A percentile compares a stretch with the other conserved stretches of the same genome.
Conservation (phyloP, 2,888 invertebrate species). For the Ornithoptera alexandrae region DNA sequence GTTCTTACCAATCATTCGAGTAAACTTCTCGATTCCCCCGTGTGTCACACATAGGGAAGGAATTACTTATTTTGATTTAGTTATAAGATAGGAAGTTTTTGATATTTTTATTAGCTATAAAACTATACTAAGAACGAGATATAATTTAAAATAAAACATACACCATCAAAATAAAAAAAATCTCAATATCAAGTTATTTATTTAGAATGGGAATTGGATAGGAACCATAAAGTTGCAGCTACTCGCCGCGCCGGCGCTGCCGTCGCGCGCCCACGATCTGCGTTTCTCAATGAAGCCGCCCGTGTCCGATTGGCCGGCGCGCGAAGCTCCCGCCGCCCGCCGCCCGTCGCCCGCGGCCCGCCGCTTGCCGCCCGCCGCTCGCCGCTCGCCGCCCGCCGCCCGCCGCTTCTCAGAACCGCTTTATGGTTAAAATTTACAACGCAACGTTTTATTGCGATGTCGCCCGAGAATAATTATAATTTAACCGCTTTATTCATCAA, state of each 20-base stretch:
- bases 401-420: conserved; percentile 45
- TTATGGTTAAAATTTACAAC: conserved; percentile 43
- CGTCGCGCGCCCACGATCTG: conserved; percentile 41
- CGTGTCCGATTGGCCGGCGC: not conserved
- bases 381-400: conserved; percentile 38
- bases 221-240: conserved; percentile 46
- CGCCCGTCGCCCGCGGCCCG: not conserved
- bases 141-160: no score
- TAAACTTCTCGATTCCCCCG: no score
- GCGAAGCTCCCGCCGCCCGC: conserved; percentile 12
- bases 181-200: no score
- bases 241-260: conserved; percentile 67
- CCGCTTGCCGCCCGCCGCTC: conserved; percentile 41
- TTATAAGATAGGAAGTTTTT: no score
- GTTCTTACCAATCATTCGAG: no score
- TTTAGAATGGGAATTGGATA: not conserved
- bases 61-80: no score
- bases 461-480: conserved; percentile 38
- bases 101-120: no score
- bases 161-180: no score
- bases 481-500: conserved; percentile 32
- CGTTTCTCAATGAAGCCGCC: conserved; percentile 44
- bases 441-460: conserved; percentile 36
- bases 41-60: no score
- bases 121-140: no score